Evolutionary conservation across 2,797 vertebrate species (phyloP).

Genomic region (Poeciliopsis turneri): DNA sequence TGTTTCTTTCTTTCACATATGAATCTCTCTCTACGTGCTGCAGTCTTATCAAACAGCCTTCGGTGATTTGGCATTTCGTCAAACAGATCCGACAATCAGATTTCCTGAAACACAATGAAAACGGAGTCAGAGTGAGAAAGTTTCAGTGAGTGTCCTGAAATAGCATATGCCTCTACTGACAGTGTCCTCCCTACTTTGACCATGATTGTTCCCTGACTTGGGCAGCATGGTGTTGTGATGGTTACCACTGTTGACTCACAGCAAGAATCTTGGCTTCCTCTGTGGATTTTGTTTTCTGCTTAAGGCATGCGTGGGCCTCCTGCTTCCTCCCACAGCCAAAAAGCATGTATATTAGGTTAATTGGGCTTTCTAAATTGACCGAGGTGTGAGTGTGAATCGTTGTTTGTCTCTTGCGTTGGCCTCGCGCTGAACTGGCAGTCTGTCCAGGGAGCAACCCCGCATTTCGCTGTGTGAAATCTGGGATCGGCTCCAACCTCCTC

Average conservation of each 20-base stretch:
- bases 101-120: neutral
- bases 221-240: slow-evolving; percentile 1
- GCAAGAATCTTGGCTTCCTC: slow-evolving; percentile 2
- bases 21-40: neutral
- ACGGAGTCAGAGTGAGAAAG: neutral
- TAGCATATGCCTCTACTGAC: slow-evolving; percentile 5
- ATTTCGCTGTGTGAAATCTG: slow-evolving; percentile 5
- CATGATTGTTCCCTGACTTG: slow-evolving; percentile 4
- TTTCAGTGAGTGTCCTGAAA: slow-evolving; percentile 8
- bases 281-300: slow-evolving; percentile 7
- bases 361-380: slow-evolving; percentile 14
- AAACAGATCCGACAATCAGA: neutral
- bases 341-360: slow-evolving; percentile 12
- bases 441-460: neutral
- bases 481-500: neutral
- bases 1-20: neutral
- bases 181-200: neutral
- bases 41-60: neutral
- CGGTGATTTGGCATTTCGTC: neutral
- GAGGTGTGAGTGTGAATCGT: slow-evolving; percentile 10
- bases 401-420: slow-evolving; percentile 10
- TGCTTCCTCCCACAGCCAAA: slow-evolving; percentile 7
- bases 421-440: slow-evolving; percentile 5
- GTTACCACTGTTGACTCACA: slow-evolving; percentile 19
- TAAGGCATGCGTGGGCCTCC: slow-evolving; percentile 11